Evolutionary conservation across 2,113 vertebrate genomes (phyloP), one percentile per base, ranked within the genome.

Genomic region (Chamaetylas fuelleborni): DNA sequence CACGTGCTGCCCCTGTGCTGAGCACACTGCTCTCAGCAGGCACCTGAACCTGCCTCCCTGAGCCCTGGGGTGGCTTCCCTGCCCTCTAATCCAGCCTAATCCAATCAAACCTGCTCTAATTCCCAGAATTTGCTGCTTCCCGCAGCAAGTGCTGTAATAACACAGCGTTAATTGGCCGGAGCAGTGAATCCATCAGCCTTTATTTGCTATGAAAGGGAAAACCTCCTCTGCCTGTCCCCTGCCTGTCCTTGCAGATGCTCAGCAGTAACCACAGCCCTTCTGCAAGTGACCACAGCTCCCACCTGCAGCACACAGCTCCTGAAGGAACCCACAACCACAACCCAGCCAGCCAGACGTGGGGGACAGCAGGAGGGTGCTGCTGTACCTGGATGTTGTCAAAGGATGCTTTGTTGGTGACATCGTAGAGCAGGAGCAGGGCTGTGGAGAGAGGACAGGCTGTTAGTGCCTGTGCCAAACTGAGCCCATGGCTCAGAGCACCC

Each of bases 341-440:
- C 51, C 45, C 53, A 48, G 84, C 31, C 45, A 11, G 8, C 7
- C 2, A 3, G 34, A 13, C 4, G 0, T 1, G 1, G 19, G 74
- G 47, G 34, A 20, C 3, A 3, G 43, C 73, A 28, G 79, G 42
- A 25, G 33, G 28, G 7, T 9, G 58, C 48, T 19, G 45, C 61
- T 96, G 28, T 97, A 99, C 99, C 98, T 98, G 98, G 91, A 99
- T 98, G 98, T 99, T 99, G 98, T 99, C 98, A 2, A 99, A 99
- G 5, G 99, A 99, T 0, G 98, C 97, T 96, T 98, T 99, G 98
- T 99, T 99, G 95, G 99, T 99, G 95, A 99, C 98, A 9, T 99
- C 99, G 10, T 99, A 99, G 54, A 99, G 98, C 94, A 99, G 97
- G 87, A 99, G 98, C 95, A 99, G 98, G 74, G 99, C 99, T 99